phyloP scores from a whole-genome alignment of 2,797 vertebrate species.

The Anabacerthia variegaticeps region DNA sequence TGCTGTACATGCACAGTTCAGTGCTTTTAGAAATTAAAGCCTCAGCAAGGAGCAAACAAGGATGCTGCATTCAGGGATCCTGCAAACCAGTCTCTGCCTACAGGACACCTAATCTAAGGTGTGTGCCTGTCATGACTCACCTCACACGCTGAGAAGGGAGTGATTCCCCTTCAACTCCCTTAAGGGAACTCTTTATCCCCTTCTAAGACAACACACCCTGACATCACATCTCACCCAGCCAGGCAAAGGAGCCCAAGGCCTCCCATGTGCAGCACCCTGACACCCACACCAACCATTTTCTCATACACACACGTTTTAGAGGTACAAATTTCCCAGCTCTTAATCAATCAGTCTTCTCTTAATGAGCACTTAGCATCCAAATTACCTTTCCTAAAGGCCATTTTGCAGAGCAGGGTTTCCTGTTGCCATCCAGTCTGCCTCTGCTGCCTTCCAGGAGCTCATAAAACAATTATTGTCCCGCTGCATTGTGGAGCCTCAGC shows the following conservation, averaged over 20 bases:
- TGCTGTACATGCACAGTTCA: not conserved
- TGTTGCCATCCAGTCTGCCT: conserved; percentile 40
- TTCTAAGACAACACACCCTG: not conserved
- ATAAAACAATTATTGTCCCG: conserved; percentile 56
- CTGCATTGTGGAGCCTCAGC: not conserved
- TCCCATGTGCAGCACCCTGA: not conserved
- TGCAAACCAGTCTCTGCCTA: not conserved
- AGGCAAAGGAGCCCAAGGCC: not conserved
- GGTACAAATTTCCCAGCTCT: not conserved
- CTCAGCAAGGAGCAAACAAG: rapidly evolving
- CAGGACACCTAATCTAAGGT: rapidly evolving
- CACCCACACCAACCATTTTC: not conserved
- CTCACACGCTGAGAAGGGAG: not conserved
- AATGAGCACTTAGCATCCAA: conserved; percentile 8
- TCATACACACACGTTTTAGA: rapidly evolving
- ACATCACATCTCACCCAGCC: not conserved
- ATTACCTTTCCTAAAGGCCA: conserved; percentile 36
- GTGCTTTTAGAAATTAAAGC: not conserved
- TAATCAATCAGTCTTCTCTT: not conserved
- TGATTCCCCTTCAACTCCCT: not conserved
- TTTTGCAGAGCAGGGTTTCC: not conserved
- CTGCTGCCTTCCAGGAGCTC: conserved; percentile 50
- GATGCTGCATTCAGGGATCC: rapidly evolving
- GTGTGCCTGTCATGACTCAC: not conserved
- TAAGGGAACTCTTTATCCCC: not conserved